Evolutionary conservation across 2,888 invertebrate species (phyloP).

Genomic region (Orthosia cruda): DNA sequence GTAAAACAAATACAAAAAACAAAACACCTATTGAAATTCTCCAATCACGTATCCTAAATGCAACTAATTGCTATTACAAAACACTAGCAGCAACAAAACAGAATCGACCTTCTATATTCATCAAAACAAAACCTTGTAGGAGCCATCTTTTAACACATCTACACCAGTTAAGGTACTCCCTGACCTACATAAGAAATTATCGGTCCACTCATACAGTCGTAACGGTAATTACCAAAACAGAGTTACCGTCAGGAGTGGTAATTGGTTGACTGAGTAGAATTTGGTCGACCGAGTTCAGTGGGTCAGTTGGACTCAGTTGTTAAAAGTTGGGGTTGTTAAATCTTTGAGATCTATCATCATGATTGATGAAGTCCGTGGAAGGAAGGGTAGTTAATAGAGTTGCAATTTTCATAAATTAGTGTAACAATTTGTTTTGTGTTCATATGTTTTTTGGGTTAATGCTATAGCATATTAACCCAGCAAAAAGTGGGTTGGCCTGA

Average conservation of each 20-base stretch:
- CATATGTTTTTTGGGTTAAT: constrained; percentile 37
- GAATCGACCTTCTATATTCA: not conserved
- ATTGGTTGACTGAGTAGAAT: constrained; percentile 11
- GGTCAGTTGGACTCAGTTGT: constrained; percentile 49
- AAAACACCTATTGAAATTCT: constrained; percentile 5
- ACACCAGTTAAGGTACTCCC: not conserved
- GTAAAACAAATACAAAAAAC: not conserved
- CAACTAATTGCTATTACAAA: constrained; percentile 31
- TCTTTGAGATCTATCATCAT: constrained; percentile 29
- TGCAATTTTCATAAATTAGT: not conserved
- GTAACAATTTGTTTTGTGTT: not conserved
- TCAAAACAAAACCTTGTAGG: constrained; percentile 6
- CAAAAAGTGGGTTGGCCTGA: not conserved
- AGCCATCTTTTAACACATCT: constrained; percentile 2
- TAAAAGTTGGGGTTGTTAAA: constrained; percentile 22
- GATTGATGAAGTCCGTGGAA: constrained; percentile 16
- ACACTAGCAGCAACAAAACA: constrained; percentile 10
- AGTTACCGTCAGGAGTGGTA: constrained; percentile 28
- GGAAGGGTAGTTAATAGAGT: not conserved
- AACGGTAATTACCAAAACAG: constrained; percentile 54
- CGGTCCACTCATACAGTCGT: constrained; percentile 36
- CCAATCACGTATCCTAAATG: not conserved
- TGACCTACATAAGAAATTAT: constrained; percentile 62
- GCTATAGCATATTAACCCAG: constrained; percentile 11
- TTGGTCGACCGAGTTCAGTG: constrained; percentile 40